Evolutionary conservation across 2,888 invertebrate genomes (phyloP), one percentile per base, ranked within the genome.

Genomic region (Drosophila histrio): DNA sequence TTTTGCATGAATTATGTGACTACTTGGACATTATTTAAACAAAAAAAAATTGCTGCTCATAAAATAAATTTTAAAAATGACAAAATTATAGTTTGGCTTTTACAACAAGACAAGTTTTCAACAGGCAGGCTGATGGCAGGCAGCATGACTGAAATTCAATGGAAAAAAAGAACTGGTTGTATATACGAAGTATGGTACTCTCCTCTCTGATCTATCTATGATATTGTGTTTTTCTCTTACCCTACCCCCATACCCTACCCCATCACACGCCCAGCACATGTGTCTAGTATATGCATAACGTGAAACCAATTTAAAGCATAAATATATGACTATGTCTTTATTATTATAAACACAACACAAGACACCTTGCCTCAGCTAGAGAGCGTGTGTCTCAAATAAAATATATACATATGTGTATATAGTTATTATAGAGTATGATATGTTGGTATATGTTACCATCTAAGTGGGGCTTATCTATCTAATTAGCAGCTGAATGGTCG

Each of bases 1-100:
- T 88, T 79, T 79, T 78, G 87, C 80, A 85, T 89, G 89, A 87
- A 77, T 89, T 89, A 87, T 87, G 83, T 63, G 83, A 86, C 86
- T 79, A 87, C 75, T 79, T 75, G 82, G 81, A 70, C 72, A 87
- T 82, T 88, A 88, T 88, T 78, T 81, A 72, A 74, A 62, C 72
- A 74, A 61, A 22, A 60, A 26, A 77, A 83, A 78, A 83, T 79
- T 82, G 72, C 71, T 72, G 78, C 84, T 80, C 88, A 87, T 85
- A 87, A 85, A 88, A 85, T 85, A 85, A 88, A 85, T 85, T 83
- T 68, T 44, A 73, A 77, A 87, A 87, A 87, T 87, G 88, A 85
- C 84, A 85, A 85, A 83, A 83, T 87, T 88, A 88, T 88, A 81
- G 72, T 79, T 77, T 79, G 65, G 57, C 62, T 67, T 60, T 79